Evolutionary conservation across 2,113 vertebrate genomes (phyloP).

Genomic region (Plotosus lineatus): DNA sequence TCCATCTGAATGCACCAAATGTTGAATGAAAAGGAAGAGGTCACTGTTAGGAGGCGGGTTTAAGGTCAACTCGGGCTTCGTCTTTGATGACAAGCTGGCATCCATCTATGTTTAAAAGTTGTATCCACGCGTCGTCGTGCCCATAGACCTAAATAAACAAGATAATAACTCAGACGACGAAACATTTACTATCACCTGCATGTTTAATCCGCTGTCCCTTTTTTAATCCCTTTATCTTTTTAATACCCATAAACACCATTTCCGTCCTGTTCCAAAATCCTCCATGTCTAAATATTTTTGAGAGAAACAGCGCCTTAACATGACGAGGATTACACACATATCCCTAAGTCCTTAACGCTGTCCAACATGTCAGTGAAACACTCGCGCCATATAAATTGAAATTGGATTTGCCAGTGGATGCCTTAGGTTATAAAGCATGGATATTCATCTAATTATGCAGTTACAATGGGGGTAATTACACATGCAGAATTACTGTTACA

Average conservation of each 20-base stretch:
- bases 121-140: neutral
- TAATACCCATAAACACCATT: constrained; percentile 59
- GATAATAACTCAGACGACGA: too few species aligned
- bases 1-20: constrained; percentile 69
- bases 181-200: neutral
- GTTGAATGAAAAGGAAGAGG: constrained; percentile 65
- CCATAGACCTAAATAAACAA: neutral
- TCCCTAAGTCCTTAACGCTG: constrained; percentile 71
- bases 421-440: constrained; percentile 79
- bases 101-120: neutral
- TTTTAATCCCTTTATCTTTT: constrained; percentile 49
- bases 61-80: constrained; percentile 62
- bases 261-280: constrained; percentile 66
- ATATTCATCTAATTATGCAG: constrained; percentile 80
- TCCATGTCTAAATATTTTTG: constrained; percentile 67
- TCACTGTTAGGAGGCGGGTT: constrained; percentile 79
- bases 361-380: constrained; percentile 73
- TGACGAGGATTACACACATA: constrained; percentile 73
- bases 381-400: constrained; percentile 76
- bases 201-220: neutral
- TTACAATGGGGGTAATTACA: constrained; percentile 78
- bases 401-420: constrained; percentile 78
- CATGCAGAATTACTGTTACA: constrained; percentile 74
- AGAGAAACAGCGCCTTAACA: constrained; percentile 69
- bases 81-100: neutral